A percentile compares a stretch with the other conserved stretches of the same genome.
These are phyloP conservation scores for Ennomos fuscantarius DNA, from an alignment of 2,888 invertebrate genomes.

Conservation along the genomic window DNA sequence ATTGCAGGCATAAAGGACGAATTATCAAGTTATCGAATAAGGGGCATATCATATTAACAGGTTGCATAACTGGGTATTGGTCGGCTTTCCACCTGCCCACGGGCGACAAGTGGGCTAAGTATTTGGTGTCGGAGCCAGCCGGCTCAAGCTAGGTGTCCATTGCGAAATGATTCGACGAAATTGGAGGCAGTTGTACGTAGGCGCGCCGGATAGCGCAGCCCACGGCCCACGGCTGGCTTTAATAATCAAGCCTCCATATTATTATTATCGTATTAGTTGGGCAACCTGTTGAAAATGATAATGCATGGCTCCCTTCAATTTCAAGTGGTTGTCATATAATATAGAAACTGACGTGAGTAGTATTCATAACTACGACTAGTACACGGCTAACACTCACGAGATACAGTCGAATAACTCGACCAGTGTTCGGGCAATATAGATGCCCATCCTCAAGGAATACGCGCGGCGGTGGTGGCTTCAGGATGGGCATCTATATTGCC, in stretches of 20 bases:
- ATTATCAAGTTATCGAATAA: constrained; percentile 64
- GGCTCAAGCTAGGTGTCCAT: constrained; percentile 56
- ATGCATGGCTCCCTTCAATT: constrained; percentile 12
- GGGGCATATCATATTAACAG: constrained; percentile 66
- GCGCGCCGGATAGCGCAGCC: constrained; percentile 59
- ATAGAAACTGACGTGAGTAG: too few species aligned
- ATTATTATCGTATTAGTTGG: constrained; percentile 45
- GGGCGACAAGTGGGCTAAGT: constrained; percentile 70
- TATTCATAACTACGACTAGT: too few species aligned
- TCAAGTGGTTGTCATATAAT: not conserved
- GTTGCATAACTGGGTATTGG: constrained; percentile 70
- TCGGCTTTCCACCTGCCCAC: constrained; percentile 82
- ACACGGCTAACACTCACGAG: too few species aligned
- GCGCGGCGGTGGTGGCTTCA: too few species aligned
- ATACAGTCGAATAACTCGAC: too few species aligned
- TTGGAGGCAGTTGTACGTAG: constrained; percentile 63
- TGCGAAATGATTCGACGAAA: constrained; percentile 68
- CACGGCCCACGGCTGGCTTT: constrained; percentile 61
- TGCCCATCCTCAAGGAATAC: too few species aligned
- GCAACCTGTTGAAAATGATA: constrained; percentile 24
- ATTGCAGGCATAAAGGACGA: constrained; percentile 53
- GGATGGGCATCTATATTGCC: too few species aligned
- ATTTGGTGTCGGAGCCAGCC: constrained; percentile 67
- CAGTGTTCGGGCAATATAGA: too few species aligned
- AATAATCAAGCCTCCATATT: constrained; percentile 54